Evolutionary conservation across 2,888 invertebrate species (phyloP).

Genomic region (Caradrina kadenii): DNA sequence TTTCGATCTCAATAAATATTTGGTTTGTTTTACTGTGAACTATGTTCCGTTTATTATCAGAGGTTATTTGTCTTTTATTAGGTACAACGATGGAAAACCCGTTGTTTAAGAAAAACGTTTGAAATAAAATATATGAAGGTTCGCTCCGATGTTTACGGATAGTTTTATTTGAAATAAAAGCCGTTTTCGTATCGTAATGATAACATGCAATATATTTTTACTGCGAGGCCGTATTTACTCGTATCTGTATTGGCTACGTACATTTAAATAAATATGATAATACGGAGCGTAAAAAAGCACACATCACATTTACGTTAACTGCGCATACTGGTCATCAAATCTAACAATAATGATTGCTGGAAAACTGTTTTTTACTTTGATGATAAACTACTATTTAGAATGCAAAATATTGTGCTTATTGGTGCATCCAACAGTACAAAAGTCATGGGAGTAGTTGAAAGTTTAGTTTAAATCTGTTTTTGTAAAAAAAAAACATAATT

Average conservation of each 20-base stretch:
- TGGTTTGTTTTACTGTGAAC: conserved; percentile 55
- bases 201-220: conserved; percentile 16
- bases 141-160: conserved; percentile 23
- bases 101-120: conserved; percentile 27
- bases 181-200: conserved; percentile 16
- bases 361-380: too few relatives aligned
- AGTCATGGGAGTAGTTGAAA: too few relatives aligned
- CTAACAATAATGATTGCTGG: too few relatives aligned
- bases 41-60: conserved; percentile 38
- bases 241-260: not conserved
- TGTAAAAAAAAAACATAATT: too few relatives aligned
- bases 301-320: too few relatives aligned
- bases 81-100: conserved; percentile 23
- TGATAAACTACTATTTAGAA: too few relatives aligned
- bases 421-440: too few relatives aligned
- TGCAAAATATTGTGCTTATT: too few relatives aligned
- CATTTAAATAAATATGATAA: not conserved
- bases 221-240: not conserved
- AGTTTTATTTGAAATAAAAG: conserved; percentile 39
- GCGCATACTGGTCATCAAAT: too few relatives aligned
- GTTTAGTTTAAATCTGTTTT: too few relatives aligned
- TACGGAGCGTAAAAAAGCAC: too few relatives aligned
- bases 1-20: conserved; percentile 64
- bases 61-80: conserved; percentile 54
- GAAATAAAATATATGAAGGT: conserved; percentile 41